Evolutionary conservation across 2,113 vertebrate species (phyloP).

Genomic region (Cephalopterus ornatus): DNA sequence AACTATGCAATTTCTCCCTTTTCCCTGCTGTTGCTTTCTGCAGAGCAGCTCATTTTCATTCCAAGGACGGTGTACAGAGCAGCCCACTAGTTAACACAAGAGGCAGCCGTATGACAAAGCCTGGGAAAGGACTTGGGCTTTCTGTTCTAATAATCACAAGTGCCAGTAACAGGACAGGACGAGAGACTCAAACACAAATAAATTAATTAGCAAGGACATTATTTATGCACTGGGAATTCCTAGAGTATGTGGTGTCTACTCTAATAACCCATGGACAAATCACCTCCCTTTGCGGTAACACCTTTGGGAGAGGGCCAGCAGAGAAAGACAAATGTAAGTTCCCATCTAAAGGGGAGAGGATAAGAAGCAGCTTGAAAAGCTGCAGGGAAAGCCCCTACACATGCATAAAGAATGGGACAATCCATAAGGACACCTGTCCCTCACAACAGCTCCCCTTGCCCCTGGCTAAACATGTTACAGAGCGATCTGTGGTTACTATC

Average conservation of each 20-base stretch:
- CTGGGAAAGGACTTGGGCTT: neutral
- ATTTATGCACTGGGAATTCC: conserved; percentile 65
- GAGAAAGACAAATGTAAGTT: neutral
- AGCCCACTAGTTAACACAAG: neutral
- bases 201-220: conserved; percentile 67
- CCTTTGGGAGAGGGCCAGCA: neutral
- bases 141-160: conserved; percentile 36
- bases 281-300: neutral
- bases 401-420: neutral
- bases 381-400: neutral
- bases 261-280: conserved; percentile 50
- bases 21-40: neutral
- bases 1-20: neutral
- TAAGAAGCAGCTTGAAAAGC: conserved; percentile 12
- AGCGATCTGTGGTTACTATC: neutral
- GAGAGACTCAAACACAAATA: conserved; percentile 41
- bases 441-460: neutral
- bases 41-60: conserved; percentile 25
- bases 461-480: neutral
- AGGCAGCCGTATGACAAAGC: conserved; percentile 7
- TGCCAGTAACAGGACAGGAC: neutral
- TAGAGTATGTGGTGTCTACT: conserved; percentile 44
- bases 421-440: neutral
- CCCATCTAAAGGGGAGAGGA: neutral
- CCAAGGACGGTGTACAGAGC: neutral